A percentile compares a stretch with the other conserved stretches of the same genome.
Evolutionary conservation across 2,113 vertebrate genomes (phyloP).

Genomic region (Oncorhynchus keta): DNA sequence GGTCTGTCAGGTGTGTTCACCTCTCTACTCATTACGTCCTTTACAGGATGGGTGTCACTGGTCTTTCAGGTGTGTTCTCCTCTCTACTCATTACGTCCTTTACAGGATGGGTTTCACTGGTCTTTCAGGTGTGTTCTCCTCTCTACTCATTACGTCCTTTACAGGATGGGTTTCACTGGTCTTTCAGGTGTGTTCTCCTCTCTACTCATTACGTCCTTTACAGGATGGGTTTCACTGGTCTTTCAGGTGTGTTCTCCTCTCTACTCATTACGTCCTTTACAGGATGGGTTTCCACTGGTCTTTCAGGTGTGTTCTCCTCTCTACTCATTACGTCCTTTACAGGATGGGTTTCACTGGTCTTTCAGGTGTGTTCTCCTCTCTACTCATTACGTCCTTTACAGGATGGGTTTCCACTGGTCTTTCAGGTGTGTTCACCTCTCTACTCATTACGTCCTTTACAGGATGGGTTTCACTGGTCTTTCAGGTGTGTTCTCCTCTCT

Average conservation of each 20-base stretch:
- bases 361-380: conserved; percentile 55
- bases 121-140: conserved; percentile 40
- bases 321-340: conserved; percentile 83
- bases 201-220: conserved; percentile 83
- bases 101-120: conserved; percentile 82
- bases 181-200: conserved; percentile 43
- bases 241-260: conserved; percentile 49
- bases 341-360: conserved; percentile 79
- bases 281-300: conserved; percentile 80
- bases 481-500: conserved; percentile 60
- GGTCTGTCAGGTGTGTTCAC: conserved; percentile 33
- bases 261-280: conserved; percentile 83
- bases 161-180: conserved; percentile 81
- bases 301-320: conserved; percentile 49
- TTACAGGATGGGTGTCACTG: conserved; percentile 81
- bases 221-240: conserved; percentile 81
- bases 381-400: conserved; percentile 84
- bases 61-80: too few relatives aligned
- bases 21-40: conserved; percentile 65
- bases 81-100: conserved; percentile 86
- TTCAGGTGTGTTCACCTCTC: conserved; percentile 55
- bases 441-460: conserved; percentile 84
- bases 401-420: conserved; percentile 78
- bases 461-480: conserved; percentile 77
- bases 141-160: conserved; percentile 83